phyloP scores from a whole-genome alignment of 2,888 invertebrate genomes.

The Lacanobia oleracea region DNA sequence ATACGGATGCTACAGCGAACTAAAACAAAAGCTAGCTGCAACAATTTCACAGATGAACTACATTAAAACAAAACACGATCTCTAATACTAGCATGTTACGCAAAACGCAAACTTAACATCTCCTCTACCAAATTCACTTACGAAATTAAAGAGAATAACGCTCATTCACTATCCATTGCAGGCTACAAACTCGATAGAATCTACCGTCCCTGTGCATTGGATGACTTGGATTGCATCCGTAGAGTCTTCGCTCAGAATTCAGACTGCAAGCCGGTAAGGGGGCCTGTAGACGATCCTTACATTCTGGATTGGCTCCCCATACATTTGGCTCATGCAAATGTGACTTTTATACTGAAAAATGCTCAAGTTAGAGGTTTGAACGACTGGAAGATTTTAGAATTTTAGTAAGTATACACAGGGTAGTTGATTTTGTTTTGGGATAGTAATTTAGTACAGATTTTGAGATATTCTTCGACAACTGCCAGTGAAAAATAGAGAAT shows the following conservation, averaged over 20 bases:
- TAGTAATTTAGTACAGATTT: too few relatives aligned
- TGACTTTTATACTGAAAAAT: slow-evolving; percentile 50
- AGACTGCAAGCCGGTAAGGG: slow-evolving; percentile 25
- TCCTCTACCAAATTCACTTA: slow-evolving; percentile 21
- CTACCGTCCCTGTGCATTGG: slow-evolving; percentile 32
- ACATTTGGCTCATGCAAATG: slow-evolving; percentile 57
- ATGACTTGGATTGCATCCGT: slow-evolving; percentile 44
- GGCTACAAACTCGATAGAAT: slow-evolving; percentile 10
- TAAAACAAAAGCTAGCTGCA: background rate
- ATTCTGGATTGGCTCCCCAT: slow-evolving; percentile 39
- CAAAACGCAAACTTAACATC: slow-evolving; percentile 45
- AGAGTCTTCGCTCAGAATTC: slow-evolving; percentile 36
- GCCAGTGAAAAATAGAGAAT: too few relatives aligned
- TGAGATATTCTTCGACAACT: too few relatives aligned
- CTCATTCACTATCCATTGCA: slow-evolving; percentile 31
- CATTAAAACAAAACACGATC: slow-evolving; percentile 42
- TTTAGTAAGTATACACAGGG: slow-evolving; percentile 61
- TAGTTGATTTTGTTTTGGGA: slow-evolving; percentile 4
- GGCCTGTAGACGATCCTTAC: slow-evolving; percentile 41
- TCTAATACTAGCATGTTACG: slow-evolving; percentile 47
- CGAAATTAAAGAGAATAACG: slow-evolving; percentile 13
- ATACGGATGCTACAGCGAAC: background rate
- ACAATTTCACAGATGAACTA: slow-evolving; percentile 17
- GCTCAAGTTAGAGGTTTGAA: slow-evolving; percentile 59
- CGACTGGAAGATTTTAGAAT: slow-evolving; percentile 57